phyloP scores from a whole-genome alignment of 2,888 invertebrate genomes.

The Callosobruchus maculatus region DNA sequence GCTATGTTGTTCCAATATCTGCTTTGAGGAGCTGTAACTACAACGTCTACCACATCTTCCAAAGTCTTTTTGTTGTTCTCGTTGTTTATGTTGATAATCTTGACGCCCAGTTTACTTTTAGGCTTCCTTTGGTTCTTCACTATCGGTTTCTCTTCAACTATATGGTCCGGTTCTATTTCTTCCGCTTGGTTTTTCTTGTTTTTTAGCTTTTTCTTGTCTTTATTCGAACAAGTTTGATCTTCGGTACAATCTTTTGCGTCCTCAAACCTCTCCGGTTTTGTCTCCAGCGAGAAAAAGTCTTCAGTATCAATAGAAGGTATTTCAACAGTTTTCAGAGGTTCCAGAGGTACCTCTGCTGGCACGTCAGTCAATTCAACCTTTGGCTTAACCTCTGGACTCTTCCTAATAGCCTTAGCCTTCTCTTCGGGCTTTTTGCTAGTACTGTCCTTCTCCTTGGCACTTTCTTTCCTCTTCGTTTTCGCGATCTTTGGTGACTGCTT shows the following conservation, averaged over 20 bases:
- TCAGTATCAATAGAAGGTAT: constrained; percentile 30
- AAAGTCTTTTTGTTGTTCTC: constrained; percentile 24
- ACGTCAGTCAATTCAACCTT: constrained; percentile 6
- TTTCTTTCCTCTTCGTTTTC: constrained; percentile 11
- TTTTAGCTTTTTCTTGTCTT: constrained; percentile 8
- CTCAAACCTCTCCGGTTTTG: constrained; percentile 29
- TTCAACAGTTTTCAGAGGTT: constrained; percentile 14
- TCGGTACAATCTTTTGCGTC: constrained; percentile 32
- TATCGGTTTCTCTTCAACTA: constrained; percentile 24
- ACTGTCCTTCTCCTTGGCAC: neutral
- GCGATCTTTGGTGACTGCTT: constrained; percentile 11
- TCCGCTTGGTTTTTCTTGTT: constrained; percentile 10
- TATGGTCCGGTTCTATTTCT: constrained; percentile 17
- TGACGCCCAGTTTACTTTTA: constrained; percentile 45
- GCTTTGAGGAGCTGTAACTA: neutral
- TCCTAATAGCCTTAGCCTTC: constrained; percentile 4
- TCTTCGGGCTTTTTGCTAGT: neutral
- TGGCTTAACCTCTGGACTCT: constrained; percentile 10
- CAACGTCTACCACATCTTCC: constrained; percentile 8
- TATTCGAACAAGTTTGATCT: constrained; percentile 7
- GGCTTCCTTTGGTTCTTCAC: constrained; percentile 42
- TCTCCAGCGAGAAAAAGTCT: constrained; percentile 32
- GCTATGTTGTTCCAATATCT: neutral
- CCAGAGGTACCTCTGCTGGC: constrained; percentile 5
- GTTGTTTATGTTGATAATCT: constrained; percentile 32